Evolutionary conservation across 2,797 vertebrate species (phyloP).

Genomic region (Pteropus rufus): DNA sequence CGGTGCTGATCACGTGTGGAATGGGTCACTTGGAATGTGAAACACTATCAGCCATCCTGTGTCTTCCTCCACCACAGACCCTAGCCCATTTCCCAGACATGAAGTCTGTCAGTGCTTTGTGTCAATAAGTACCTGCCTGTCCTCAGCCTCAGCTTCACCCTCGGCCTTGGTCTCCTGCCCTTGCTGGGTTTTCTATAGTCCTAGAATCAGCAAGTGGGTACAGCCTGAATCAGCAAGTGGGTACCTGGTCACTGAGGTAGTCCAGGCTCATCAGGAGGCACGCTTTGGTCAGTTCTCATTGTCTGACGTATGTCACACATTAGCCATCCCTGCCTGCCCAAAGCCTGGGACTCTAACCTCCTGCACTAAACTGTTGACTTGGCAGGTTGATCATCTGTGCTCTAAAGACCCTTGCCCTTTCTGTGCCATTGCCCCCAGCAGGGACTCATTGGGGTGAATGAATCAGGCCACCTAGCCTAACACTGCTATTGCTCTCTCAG

Average conservation of each 20-base stretch:
- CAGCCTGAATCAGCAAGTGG: not conserved
- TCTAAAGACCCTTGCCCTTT: not conserved
- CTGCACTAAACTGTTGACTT: not conserved
- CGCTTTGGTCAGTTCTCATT: not conserved
- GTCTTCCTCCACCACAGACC: not conserved
- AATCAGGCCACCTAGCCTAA: not conserved
- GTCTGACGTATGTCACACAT: fast-evolving
- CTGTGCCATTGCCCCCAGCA: not conserved
- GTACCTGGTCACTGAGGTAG: not conserved
- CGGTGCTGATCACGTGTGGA: not conserved
- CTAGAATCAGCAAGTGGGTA: not conserved
- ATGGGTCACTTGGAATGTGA: not conserved
- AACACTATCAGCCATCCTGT: not conserved
- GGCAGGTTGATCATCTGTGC: not conserved
- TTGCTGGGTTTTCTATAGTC: not conserved
- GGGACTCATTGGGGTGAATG: not conserved
- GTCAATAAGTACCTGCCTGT: not conserved
- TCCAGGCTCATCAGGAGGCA: not conserved
- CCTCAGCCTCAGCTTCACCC: not conserved
- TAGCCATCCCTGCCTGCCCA: not conserved
- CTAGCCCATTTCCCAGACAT: not conserved
- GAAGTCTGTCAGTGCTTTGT: not conserved
- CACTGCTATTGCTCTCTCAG: slow-evolving; percentile 75
- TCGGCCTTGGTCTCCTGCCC: not conserved
- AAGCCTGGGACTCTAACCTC: not conserved